A percentile compares a stretch with the other conserved stretches of the same genome.
phyloP scores from a whole-genome alignment of 2,888 invertebrate species.

The Noctua janthe region DNA sequence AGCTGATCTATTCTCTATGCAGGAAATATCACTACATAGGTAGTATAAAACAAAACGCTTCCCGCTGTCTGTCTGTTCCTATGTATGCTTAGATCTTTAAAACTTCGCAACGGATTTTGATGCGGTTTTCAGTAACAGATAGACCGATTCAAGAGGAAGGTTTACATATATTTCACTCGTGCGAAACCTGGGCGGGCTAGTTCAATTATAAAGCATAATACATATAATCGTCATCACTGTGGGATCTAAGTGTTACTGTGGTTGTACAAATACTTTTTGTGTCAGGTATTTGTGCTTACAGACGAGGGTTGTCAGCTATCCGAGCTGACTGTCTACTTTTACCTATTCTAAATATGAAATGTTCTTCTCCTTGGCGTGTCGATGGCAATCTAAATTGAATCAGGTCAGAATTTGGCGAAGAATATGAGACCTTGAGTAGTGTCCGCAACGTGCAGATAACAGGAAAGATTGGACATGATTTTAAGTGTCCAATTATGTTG shows the following conservation, averaged over 20 bases:
- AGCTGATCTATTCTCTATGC: neutral
- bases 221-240: too few relatives aligned
- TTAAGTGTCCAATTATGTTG: neutral
- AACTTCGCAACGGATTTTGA: too few relatives aligned
- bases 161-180: too few relatives aligned
- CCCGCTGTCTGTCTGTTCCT: too few relatives aligned
- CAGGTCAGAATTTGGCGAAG: neutral
- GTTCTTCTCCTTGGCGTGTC: neutral
- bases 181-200: too few relatives aligned
- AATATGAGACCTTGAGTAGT: neutral
- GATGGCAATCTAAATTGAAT: neutral
- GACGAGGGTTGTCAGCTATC: neutral
- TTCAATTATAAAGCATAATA: too few relatives aligned
- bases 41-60: too few relatives aligned
- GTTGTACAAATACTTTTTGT: neutral
- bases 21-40: neutral
- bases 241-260: too few relatives aligned
- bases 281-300: neutral
- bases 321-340: neutral
- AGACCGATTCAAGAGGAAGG: too few relatives aligned
- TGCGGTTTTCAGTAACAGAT: too few relatives aligned
- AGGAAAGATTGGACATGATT: neutral
- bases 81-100: too few relatives aligned
- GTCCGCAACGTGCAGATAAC: neutral
- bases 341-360: neutral